These are phyloP conservation scores for Epinephelus moara DNA, from an alignment of 2,113 vertebrate genomes.

Conservation along the genomic window DNA sequence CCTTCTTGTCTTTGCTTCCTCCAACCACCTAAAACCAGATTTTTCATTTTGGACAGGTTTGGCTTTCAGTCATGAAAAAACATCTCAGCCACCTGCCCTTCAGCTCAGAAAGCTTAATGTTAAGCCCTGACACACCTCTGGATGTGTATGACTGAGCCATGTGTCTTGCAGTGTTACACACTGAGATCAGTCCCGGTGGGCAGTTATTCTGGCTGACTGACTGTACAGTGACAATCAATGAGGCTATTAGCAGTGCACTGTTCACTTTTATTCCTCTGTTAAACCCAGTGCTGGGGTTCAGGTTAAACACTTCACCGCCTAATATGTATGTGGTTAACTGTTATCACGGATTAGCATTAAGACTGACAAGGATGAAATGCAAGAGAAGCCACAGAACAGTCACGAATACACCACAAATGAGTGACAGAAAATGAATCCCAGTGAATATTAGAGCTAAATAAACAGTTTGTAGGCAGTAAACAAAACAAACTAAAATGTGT, in stretches of 20 bases:
- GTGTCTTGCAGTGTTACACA: slow-evolving; percentile 3
- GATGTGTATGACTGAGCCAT: slow-evolving; percentile 8
- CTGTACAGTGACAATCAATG: slow-evolving; percentile 28
- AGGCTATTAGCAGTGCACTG: not conserved
- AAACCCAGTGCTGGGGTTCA: not conserved
- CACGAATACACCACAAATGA: slow-evolving; percentile 6
- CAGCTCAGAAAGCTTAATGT: too few species aligned
- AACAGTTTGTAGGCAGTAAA: slow-evolving; percentile 36
- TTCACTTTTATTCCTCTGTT: slow-evolving; percentile 2
- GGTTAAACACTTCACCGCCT: slow-evolving; percentile 13
- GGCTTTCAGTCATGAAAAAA: too few species aligned
- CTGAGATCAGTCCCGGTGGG: slow-evolving; percentile 7
- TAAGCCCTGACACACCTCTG: not conserved
- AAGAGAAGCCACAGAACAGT: not conserved
- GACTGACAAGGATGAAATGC: not conserved
- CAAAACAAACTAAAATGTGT: slow-evolving; percentile 36
- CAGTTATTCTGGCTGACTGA: slow-evolving; percentile 34
- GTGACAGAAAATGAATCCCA: slow-evolving; percentile 41
- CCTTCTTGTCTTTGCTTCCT: too few species aligned
- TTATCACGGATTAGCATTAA: not conserved
- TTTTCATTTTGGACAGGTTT: too few species aligned
- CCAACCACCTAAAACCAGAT: too few species aligned
- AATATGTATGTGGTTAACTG: not conserved
- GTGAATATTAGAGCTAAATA: slow-evolving; percentile 30
- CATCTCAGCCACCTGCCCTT: too few species aligned